Conservation (phyloP, 2,797 vertebrate species). For the Gymnoscopelus microlampas region DNA sequence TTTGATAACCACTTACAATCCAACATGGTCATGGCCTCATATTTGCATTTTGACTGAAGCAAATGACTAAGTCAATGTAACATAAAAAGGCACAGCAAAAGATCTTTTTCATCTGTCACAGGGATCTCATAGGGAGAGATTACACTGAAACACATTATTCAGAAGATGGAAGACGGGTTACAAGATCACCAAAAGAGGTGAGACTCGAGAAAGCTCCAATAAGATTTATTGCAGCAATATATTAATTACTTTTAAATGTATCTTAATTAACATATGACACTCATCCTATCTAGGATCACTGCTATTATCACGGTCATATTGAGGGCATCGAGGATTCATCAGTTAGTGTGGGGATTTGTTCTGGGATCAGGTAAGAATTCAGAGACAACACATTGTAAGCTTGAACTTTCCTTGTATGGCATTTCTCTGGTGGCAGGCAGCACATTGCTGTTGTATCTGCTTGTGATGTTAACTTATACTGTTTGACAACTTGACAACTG, state of each 20-base stretch:
- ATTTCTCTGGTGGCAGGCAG: no score
- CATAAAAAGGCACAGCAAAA: no score
- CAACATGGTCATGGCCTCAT: no score
- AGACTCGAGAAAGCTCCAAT: not conserved
- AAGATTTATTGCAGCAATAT: not conserved
- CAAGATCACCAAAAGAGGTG: conserved; percentile 75
- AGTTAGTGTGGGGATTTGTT: conserved; percentile 87
- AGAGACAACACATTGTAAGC: no score
- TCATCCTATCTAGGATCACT: conserved; percentile 82
- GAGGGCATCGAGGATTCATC: conserved; percentile 79
- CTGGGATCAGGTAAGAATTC: conserved; percentile 85
- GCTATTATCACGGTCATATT: conserved; percentile 89
- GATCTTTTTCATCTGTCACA: conserved; percentile 47
- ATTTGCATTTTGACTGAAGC: no score
- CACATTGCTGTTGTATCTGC: no score
- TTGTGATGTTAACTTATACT: no score
- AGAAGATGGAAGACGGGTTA: conserved; percentile 80
- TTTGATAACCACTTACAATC: no score
- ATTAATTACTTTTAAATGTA: not conserved
- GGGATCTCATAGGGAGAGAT: conserved; percentile 81
- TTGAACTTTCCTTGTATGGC: no score
- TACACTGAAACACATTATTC: conserved; percentile 85
- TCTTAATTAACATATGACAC: not conserved
- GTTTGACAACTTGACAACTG: no score
- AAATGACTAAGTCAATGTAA: not conserved